Evolutionary conservation across 1,140 invertebrate species (phyloP), one percentile per base, ranked within the genome.

Genomic region (Nymphalis io): DNA sequence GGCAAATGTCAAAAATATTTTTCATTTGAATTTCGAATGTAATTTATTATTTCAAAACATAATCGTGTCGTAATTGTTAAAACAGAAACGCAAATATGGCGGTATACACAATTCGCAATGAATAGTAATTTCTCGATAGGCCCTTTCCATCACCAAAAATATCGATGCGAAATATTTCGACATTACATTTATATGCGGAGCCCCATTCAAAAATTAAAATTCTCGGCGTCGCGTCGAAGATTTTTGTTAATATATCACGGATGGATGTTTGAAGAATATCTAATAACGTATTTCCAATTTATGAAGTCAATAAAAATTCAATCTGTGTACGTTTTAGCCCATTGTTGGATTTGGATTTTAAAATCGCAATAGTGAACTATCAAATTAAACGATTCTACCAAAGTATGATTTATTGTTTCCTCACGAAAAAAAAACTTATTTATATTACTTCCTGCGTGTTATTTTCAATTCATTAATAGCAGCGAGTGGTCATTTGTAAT

Each of bases 171-270:
- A 62, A 73, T 46, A 80, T 83, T 79, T 73, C 69, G 64, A 76
- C 66, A 76, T 21, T 13, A 23, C 53, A 82, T 87, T 85, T 70
- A 71, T 84, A 87, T 87, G 76, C 86, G 59, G 21, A 46, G 39
- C 59, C 48, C 27, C 59, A 67, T 15, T 42, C 59, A 71, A 78
- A 81, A 81, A 76, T 87, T 85, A 70, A 82, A 84, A 89, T 89
- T 85, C 81, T 48, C 27, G n/a, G 59, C 77, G 65, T 69, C 59
- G 60, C 68, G 69, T 79, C 70, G 66, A 80, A 81, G 79, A 89
- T 86, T 88, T 87, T 88, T 76, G 80, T 83, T 87, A 87, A 88
- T 87, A 83, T 83, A 78, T 78, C 74, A 74, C 70, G 15, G 44
- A 66, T 55, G 71, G 60, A 80, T 83, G 84, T 74, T 68, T 46